phyloP scores from a whole-genome alignment of 2,888 invertebrate genomes.

The Tiliacea citrago region DNA sequence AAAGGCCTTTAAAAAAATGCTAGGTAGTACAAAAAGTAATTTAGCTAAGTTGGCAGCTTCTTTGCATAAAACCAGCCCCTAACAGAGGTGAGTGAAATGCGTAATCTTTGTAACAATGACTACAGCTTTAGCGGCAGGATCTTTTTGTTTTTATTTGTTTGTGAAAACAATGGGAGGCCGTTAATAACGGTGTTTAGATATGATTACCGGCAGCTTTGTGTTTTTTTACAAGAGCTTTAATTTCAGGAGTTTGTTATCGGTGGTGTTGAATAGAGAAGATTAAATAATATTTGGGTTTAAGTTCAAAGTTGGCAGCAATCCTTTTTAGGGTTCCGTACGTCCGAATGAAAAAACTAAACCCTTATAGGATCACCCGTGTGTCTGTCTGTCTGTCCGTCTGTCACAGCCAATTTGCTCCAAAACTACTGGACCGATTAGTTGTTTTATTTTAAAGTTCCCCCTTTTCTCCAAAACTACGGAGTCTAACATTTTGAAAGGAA shows the following conservation, averaged over 20 bases:
- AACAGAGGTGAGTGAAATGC: conserved; percentile 67
- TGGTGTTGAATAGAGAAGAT: conserved; percentile 21
- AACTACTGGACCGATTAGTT: neutral
- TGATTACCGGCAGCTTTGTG: conserved; percentile 59
- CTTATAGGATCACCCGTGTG: too few species aligned
- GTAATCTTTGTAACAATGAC: conserved; percentile 79
- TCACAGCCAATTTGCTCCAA: neutral
- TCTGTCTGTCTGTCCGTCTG: neutral
- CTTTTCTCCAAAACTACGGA: too few species aligned
- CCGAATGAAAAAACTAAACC: neutral
- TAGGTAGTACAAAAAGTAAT: conserved; percentile 31
- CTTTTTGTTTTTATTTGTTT: conserved; percentile 70
- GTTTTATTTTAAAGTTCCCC: too few species aligned
- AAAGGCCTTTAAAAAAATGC: conserved; percentile 7
- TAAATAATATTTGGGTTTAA: neutral
- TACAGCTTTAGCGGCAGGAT: conserved; percentile 64
- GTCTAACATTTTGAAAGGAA: too few species aligned
- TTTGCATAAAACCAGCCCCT: conserved; percentile 41
- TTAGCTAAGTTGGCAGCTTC: conserved; percentile 34
- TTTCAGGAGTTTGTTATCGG: conserved; percentile 38
- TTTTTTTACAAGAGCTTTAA: conserved; percentile 25
- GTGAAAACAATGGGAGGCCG: conserved; percentile 68
- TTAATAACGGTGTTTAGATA: conserved; percentile 68
- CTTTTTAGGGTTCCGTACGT: neutral
- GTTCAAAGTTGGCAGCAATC: neutral